Evolutionary conservation across 2,113 vertebrate species (phyloP).

Genomic region (Zootoca vivipara): DNA sequence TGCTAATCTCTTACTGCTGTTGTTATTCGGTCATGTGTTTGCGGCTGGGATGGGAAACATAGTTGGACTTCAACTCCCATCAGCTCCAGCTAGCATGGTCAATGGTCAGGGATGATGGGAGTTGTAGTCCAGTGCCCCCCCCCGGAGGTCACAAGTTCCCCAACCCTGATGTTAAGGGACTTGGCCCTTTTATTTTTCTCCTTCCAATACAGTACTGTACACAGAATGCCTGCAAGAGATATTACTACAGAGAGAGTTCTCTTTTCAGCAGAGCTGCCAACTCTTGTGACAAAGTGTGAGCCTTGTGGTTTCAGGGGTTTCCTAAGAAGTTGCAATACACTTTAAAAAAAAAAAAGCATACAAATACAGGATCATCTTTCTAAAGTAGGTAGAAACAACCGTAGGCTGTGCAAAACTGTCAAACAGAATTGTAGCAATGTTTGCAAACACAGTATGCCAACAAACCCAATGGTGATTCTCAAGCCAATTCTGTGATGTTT

Average conservation of each 20-base stretch:
- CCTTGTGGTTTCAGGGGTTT: neutral
- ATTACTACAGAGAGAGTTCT: neutral
- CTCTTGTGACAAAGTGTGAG: neutral
- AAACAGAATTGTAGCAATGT: neutral
- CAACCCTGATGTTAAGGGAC: neutral
- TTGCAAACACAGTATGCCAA: neutral
- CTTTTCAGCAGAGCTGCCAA: neutral
- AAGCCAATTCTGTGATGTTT: neutral
- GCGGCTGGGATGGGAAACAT: no score
- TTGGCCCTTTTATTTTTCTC: neutral
- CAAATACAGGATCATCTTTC: neutral
- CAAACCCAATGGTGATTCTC: neutral
- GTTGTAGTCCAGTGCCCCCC: no score
- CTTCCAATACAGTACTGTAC: neutral
- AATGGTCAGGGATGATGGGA: no score
- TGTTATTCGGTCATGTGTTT: neutral
- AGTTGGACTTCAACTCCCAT: no score
- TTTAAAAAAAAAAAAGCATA: neutral
- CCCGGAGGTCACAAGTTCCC: neutral
- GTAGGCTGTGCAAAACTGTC: neutral
- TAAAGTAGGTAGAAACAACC: neutral
- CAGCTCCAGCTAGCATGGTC: no score
- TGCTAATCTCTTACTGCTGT: neutral
- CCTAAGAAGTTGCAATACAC: neutral
- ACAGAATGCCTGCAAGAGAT: neutral